Percentiles rank a stretch among this genome's conserved stretches.
These are phyloP conservation scores for Arenaria interpres DNA, from an alignment of 2,113 vertebrate species.

Conservation along the genomic window DNA sequence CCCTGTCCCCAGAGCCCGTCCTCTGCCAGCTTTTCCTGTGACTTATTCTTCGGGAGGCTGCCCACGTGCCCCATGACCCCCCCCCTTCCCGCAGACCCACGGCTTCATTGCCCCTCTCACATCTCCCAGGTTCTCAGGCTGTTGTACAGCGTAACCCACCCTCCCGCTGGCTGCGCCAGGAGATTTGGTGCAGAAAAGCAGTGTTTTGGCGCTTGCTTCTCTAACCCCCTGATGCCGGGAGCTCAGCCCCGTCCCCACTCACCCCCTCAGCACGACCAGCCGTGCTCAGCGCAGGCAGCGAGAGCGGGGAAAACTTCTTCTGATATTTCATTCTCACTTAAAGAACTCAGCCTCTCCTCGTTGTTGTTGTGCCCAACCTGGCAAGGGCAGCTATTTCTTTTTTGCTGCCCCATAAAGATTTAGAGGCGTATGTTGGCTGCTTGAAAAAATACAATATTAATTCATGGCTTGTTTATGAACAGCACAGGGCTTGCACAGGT, in stretches of 20 bases:
- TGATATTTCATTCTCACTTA: not conserved
- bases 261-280: fast-evolving
- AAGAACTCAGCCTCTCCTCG: not conserved
- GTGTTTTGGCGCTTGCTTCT: not conserved
- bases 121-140: not conserved
- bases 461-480: conserved; percentile 67
- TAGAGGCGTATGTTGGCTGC: not conserved
- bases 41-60: fast-evolving
- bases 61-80: fast-evolving
- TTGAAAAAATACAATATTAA: conserved; percentile 43
- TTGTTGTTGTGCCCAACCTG: not conserved
- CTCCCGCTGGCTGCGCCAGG: fast-evolving
- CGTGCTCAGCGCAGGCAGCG: not conserved
- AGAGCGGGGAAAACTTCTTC: not conserved
- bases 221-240: not conserved
- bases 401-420: conserved; percentile 52
- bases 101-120: fast-evolving
- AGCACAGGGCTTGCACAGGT: conserved; percentile 61
- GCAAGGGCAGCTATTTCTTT: not conserved
- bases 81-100: not conserved
- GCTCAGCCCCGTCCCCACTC: not conserved
- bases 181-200: not conserved
- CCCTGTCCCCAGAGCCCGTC: fast-evolving
- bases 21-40: not conserved
- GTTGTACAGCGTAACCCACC: not conserved